These are phyloP conservation scores for Drosophila parthenogenetica DNA, from an alignment of 2,888 invertebrate species.

Conservation along the genomic window DNA sequence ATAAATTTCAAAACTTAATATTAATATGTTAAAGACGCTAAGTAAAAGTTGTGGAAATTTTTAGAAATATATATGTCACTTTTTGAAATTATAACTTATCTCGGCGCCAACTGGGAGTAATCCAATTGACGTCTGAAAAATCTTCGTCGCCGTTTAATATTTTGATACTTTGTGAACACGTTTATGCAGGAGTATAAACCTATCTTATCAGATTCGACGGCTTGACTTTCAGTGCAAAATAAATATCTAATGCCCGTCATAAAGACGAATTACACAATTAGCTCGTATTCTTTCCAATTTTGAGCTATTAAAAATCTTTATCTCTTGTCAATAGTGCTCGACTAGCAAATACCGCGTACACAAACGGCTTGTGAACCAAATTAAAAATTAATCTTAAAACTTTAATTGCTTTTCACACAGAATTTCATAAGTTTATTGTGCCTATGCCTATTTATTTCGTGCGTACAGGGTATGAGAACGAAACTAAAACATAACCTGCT, in stretches of 20 bases:
- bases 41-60: conserved; percentile 4
- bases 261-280: conserved; percentile 22
- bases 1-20: conserved; percentile 47
- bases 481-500: neutral
- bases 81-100: neutral
- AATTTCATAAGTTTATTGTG: neutral
- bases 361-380: neutral
- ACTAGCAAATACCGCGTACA: neutral
- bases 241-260: conserved; percentile 14
- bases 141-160: conserved; percentile 10
- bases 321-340: conserved; percentile 5
- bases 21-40: conserved; percentile 24
- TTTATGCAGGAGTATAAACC: conserved; percentile 16
- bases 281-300: conserved; percentile 6
- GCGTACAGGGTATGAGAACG: neutral
- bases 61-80: neutral
- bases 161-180: conserved; percentile 9
- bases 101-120: neutral
- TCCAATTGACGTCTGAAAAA: conserved; percentile 1
- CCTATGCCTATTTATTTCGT: too few relatives aligned
- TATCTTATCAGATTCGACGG: conserved; percentile 19
- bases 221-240: conserved; percentile 6
- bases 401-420: neutral
- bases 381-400: neutral
- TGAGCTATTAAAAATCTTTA: conserved; percentile 10